Conservation (phyloP, 2,888 invertebrate species). For the Sesamia inferens region DNA sequence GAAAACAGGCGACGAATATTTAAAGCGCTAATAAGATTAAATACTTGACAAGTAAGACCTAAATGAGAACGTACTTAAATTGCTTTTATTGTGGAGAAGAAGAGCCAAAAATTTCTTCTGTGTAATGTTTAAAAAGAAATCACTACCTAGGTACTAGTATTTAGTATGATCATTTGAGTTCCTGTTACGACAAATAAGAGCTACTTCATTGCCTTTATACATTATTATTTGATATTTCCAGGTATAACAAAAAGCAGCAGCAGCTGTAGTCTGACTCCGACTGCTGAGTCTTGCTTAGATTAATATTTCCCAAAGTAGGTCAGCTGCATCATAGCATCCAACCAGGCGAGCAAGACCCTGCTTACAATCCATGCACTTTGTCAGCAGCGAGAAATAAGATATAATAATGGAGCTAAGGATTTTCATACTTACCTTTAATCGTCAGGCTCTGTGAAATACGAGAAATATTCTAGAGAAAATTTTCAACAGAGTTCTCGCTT, state of each 20-base stretch:
- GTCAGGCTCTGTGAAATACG: background rate
- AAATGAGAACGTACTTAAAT: background rate
- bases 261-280: background rate
- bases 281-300: background rate
- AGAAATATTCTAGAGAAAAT: background rate
- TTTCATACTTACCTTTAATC: background rate
- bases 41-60: background rate
- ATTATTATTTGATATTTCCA: background rate
- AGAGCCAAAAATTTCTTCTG: background rate
- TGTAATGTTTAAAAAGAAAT: too few species aligned
- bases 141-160: background rate
- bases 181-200: background rate
- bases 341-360: background rate
- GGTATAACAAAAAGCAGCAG: background rate
- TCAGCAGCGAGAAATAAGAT: background rate
- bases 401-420: background rate
- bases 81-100: background rate
- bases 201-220: background rate
- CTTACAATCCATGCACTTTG: background rate
- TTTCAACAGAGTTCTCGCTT: constrained; percentile 1
- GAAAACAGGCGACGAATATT: constrained; percentile 18
- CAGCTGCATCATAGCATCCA: background rate
- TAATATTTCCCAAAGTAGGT: background rate
- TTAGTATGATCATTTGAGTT: background rate
- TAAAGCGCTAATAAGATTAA: constrained; percentile 6